These are phyloP conservation scores for Coptodon rendalli DNA, from an alignment of 2,113 vertebrate species.

Conservation along the genomic window DNA sequence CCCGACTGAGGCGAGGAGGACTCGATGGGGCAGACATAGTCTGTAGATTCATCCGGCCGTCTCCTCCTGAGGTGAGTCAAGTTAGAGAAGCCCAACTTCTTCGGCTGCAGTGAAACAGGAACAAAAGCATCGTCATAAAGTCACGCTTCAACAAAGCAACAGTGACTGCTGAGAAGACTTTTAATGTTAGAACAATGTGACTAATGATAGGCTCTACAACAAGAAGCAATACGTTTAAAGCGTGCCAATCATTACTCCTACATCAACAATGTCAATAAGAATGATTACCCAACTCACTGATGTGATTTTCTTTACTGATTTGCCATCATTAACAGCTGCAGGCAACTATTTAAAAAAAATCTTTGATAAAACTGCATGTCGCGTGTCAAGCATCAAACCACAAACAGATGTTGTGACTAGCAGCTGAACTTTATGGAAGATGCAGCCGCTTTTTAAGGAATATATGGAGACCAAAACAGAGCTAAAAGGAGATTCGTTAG, in stretches of 20 bases:
- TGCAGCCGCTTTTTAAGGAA: not conserved
- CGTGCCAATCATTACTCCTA: accelerated
- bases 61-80: conserved; percentile 88
- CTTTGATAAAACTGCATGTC: accelerated
- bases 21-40: conserved; percentile 90
- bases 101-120: conserved; percentile 75
- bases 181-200: not conserved
- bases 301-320: not conserved
- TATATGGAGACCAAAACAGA: not conserved
- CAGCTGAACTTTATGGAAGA: not conserved
- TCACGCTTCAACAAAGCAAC: not conserved
- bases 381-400: not conserved
- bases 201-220: not conserved
- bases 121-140: not conserved
- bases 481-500: not conserved
- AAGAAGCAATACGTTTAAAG: not conserved
- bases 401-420: accelerated
- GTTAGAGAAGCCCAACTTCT: conserved; percentile 90
- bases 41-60: conserved; percentile 85
- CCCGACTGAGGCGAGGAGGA: not conserved
- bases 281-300: not conserved
- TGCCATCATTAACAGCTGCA: not conserved
- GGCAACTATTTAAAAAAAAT: not conserved
- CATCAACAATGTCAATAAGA: not conserved
- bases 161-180: accelerated